Evolutionary conservation across 2,888 invertebrate species (phyloP).

Genomic region (Synanthedon andrenaeformis): DNA sequence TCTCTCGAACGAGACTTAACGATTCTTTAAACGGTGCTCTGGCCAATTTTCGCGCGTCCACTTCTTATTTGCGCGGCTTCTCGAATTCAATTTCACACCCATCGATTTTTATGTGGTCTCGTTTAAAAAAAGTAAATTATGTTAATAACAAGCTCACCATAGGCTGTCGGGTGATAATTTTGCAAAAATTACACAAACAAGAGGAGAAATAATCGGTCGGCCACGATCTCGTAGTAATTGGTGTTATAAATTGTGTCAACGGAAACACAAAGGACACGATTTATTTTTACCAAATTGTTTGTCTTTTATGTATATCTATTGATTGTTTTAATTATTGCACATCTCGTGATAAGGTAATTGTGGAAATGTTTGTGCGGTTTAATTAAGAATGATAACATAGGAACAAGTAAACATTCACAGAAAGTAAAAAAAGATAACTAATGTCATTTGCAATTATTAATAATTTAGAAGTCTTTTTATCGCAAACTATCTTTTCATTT

Average conservation of each 20-base stretch:
- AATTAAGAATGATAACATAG: no score
- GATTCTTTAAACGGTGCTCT: conserved; percentile 61
- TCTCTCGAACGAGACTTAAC: conserved; percentile 53
- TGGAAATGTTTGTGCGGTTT: no score
- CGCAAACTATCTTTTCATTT: no score
- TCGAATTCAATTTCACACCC: conserved; percentile 67
- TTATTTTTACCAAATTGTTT: no score
- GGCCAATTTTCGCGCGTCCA: conserved; percentile 60
- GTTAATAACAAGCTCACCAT: conserved; percentile 46
- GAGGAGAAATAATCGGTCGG: conserved; percentile 29
- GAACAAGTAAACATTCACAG: no score
- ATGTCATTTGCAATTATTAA: no score
- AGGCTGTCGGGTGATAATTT: conserved; percentile 46
- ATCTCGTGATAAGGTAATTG: no score
- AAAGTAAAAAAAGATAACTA: no score
- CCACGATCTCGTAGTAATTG: conserved; percentile 41
- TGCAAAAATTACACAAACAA: conserved; percentile 44
- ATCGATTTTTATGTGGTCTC: conserved; percentile 50
- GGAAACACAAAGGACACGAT: no score
- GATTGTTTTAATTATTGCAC: no score
- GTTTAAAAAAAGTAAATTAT: conserved; percentile 47
- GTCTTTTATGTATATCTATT: no score
- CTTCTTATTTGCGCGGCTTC: conserved; percentile 61
- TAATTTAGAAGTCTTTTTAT: no score
- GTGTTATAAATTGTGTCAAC: conserved; percentile 26